phyloP scores from a whole-genome alignment of 2,888 invertebrate species.

The Phytoseiulus persimilis region DNA sequence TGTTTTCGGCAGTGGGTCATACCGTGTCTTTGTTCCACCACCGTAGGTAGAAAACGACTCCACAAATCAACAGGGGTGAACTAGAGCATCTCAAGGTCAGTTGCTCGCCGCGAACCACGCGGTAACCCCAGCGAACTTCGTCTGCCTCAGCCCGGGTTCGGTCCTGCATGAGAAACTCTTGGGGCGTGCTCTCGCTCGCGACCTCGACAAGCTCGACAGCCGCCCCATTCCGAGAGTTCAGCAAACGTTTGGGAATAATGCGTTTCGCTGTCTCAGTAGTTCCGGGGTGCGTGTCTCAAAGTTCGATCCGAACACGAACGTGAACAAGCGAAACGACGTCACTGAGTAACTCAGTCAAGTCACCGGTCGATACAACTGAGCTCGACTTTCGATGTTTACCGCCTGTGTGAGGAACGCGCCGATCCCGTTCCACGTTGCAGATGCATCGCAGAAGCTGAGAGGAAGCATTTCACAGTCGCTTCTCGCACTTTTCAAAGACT shows the following conservation, averaged over 20 bases:
- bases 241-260: no score
- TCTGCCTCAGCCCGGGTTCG: neutral
- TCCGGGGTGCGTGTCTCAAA: neutral
- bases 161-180: neutral
- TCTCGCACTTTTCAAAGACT: no score
- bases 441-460: no score
- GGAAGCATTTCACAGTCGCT: no score
- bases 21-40: neutral
- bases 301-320: neutral
- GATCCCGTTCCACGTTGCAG: neutral
- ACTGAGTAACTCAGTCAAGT: no score
- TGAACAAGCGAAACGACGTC: neutral
- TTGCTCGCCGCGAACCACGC: neutral
- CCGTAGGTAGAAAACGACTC: neutral
- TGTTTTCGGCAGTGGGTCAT: no score
- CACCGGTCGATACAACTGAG: neutral
- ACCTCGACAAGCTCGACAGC: no score
- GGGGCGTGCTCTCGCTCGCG: no score
- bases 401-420: neutral
- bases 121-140: neutral
- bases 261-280: neutral
- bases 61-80: neutral
- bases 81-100: neutral
- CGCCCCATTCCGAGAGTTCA: no score
- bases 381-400: neutral